Percentiles rank a stretch among this genome's conserved stretches.
These are phyloP conservation scores for Chymomyza procnemis DNA, from an alignment of 2,888 invertebrate genomes.

Conservation along the genomic window DNA sequence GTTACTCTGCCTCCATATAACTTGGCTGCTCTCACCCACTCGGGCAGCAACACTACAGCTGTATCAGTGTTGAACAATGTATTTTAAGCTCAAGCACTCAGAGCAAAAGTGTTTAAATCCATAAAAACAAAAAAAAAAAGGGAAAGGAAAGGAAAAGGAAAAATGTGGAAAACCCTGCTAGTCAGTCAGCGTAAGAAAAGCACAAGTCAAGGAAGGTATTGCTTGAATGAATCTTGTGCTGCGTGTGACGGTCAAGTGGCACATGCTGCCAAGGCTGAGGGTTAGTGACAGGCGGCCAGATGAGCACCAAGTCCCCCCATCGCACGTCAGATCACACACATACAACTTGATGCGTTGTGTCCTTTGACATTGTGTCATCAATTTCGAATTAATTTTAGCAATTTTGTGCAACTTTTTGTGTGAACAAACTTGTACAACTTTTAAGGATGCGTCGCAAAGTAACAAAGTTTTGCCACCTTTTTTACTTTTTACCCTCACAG, in stretches of 20 bases:
- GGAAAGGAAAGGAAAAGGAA: slow-evolving; percentile 7
- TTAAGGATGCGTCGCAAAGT: slow-evolving; percentile 16
- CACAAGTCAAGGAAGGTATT: slow-evolving; percentile 27
- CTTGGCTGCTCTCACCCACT: background rate
- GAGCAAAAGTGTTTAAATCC: slow-evolving; percentile 61
- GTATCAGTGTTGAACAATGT: slow-evolving; percentile 34
- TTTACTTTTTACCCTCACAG: background rate
- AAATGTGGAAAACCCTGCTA: slow-evolving; percentile 1
- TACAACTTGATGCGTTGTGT: slow-evolving; percentile 38
- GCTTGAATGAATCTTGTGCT: slow-evolving; percentile 28
- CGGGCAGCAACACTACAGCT: background rate
- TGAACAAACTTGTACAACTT: slow-evolving; percentile 33
- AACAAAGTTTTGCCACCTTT: slow-evolving; percentile 23
- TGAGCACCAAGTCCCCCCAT: background rate
- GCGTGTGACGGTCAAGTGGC: slow-evolving; percentile 68
- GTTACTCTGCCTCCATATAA: background rate
- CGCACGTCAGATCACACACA: slow-evolving; percentile 25
- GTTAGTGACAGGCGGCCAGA: slow-evolving; percentile 14
- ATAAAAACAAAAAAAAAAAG: slow-evolving; percentile 25
- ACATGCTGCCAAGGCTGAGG: slow-evolving; percentile 48
- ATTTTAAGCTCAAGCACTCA: slow-evolving; percentile 63
- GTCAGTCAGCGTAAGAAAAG: slow-evolving; percentile 3
- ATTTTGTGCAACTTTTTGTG: slow-evolving; percentile 50
- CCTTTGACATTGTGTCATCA: slow-evolving; percentile 66
- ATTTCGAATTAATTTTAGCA: slow-evolving; percentile 65